Percentiles rank a stretch among this genome's conserved stretches.
Conservation (phyloP, 2,888 invertebrate species). For the Rhodophaea formosa region DNA sequence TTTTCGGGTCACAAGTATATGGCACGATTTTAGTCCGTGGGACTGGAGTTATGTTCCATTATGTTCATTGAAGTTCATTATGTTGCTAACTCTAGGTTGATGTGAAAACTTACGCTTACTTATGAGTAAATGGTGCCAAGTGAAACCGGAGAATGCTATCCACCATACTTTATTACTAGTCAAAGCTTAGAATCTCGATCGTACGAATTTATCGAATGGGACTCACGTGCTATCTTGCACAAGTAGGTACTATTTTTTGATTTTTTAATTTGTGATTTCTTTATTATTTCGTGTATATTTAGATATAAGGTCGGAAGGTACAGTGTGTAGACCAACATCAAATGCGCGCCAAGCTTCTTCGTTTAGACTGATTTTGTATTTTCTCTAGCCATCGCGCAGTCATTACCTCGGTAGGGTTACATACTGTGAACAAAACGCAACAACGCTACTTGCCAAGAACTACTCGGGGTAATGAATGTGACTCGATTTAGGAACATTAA, state of each 20-base stretch:
- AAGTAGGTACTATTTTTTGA: constrained; percentile 38
- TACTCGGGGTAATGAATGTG: constrained; percentile 34
- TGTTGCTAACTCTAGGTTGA: background rate
- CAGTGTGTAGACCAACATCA: constrained; percentile 49
- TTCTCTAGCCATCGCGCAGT: constrained; percentile 36
- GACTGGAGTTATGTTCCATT: too few relatives aligned
- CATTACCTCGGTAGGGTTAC: constrained; percentile 35
- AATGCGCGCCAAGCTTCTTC: constrained; percentile 49
- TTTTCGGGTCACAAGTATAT: background rate
- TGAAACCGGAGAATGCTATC: background rate
- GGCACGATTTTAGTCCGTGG: background rate
- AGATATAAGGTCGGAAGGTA: constrained; percentile 52
- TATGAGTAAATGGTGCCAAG: constrained; percentile 5
- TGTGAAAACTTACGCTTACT: background rate
- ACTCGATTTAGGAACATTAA: constrained; percentile 35
- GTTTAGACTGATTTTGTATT: constrained; percentile 72
- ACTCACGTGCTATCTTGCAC: background rate
- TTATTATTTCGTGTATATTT: constrained; percentile 40
- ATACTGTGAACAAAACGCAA: constrained; percentile 23
- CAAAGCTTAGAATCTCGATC: constrained; percentile 29
- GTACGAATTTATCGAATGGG: constrained; percentile 11
- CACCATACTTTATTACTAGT: constrained; percentile 24
- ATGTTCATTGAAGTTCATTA: too few relatives aligned
- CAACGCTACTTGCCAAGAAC: constrained; percentile 16
- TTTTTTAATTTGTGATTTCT: constrained; percentile 38